Evolutionary conservation across 2,888 invertebrate species (phyloP).

Genomic region (Agapetus fuscipes): DNA sequence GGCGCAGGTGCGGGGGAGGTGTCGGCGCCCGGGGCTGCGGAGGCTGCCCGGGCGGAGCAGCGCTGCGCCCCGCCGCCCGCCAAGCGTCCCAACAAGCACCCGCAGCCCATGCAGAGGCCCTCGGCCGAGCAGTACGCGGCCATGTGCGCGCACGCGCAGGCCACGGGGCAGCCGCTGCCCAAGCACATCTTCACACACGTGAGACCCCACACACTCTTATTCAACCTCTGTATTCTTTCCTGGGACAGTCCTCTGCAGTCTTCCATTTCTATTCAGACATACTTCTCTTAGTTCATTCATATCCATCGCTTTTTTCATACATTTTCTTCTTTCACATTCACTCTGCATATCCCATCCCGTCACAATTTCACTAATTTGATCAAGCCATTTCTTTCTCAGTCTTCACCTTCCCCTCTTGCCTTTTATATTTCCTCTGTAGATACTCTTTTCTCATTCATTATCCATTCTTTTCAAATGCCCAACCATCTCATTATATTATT

Average conservation of each 20-base stretch:
- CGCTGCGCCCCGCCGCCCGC: slow-evolving; percentile 50
- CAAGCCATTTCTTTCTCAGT: too few relatives aligned
- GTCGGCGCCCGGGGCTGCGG: slow-evolving; percentile 27
- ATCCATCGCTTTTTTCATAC: too few relatives aligned
- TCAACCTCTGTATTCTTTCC: slow-evolving; percentile 28
- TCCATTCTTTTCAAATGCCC: too few relatives aligned
- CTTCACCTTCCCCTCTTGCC: too few relatives aligned
- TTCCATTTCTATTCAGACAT: too few relatives aligned
- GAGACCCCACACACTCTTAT: slow-evolving; percentile 25
- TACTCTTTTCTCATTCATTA: too few relatives aligned
- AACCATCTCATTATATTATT: too few relatives aligned
- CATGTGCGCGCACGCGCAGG: slow-evolving; percentile 56
- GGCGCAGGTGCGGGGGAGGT: slow-evolving; percentile 11
- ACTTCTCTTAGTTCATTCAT: too few relatives aligned
- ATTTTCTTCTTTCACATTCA: too few relatives aligned
- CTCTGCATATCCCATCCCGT: too few relatives aligned
- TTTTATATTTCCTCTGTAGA: too few relatives aligned
- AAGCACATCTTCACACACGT: slow-evolving; percentile 59
- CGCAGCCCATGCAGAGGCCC: slow-evolving; percentile 59
- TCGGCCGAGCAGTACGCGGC: slow-evolving; percentile 63
- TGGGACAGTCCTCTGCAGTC: background rate
- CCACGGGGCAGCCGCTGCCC: slow-evolving; percentile 58
- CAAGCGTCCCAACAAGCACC: slow-evolving; percentile 74
- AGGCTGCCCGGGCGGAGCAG: slow-evolving; percentile 26
- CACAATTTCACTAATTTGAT: too few relatives aligned